phyloP scores from a whole-genome alignment of 2,113 vertebrate species.

The Sinocyclocheilus anophthalmus region DNA sequence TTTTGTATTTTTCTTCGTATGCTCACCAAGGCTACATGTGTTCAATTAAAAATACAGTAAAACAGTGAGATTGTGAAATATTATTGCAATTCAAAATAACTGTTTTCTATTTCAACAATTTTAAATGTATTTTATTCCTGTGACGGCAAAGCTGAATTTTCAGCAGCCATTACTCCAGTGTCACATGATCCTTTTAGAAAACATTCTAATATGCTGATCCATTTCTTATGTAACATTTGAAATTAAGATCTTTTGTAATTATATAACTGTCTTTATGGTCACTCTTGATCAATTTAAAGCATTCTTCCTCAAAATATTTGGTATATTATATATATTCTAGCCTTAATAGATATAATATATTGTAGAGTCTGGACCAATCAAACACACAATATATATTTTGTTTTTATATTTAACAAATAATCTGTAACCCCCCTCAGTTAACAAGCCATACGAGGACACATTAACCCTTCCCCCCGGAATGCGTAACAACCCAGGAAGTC shows the following conservation, averaged over 20 bases:
- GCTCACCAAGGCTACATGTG: not conserved
- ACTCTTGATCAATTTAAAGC: not conserved
- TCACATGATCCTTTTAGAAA: slow-evolving; percentile 2
- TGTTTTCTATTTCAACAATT: not conserved
- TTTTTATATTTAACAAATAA: no score
- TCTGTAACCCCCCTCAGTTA: no score
- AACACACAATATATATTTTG: no score
- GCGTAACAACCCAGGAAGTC: no score
- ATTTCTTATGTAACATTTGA: not conserved
- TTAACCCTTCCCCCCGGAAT: no score
- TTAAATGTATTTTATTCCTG: not conserved
- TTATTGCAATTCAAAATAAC: not conserved
- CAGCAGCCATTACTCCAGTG: not conserved
- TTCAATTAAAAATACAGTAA: not conserved
- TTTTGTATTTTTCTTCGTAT: not conserved
- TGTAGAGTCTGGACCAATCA: no score
- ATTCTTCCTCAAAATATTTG: no score
- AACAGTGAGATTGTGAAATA: not conserved
- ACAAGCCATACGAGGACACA: no score
- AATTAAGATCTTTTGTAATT: not conserved
- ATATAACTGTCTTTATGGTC: not conserved
- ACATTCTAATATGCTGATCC: not conserved
- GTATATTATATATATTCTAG: no score
- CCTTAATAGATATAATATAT: no score
- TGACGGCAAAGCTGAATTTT: not conserved